Conservation (phyloP, 2,888 invertebrate species). For the Troides helena region DNA sequence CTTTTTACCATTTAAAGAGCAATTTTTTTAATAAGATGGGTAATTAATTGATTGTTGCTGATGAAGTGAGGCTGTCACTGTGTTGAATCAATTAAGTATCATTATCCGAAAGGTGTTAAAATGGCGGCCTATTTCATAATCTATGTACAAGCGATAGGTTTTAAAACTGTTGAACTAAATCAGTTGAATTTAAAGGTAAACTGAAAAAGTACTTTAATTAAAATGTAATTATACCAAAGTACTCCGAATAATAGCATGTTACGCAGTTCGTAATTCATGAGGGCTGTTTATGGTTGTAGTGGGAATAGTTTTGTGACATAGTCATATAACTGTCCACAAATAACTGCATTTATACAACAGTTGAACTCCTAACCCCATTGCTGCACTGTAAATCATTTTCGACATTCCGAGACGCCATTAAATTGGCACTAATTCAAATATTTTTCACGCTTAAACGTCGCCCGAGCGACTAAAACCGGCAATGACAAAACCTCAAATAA, state of each 20-base stretch:
- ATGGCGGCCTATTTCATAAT: too few relatives aligned
- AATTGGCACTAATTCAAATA: conserved; percentile 52
- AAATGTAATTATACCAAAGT: background rate
- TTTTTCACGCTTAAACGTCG: conserved; percentile 31
- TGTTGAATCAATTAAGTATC: too few relatives aligned
- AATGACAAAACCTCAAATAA: conserved; percentile 15
- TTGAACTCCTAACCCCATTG: conserved; percentile 15
- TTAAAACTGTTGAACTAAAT: too few relatives aligned
- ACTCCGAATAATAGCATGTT: background rate
- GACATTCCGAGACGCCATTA: conserved; percentile 21
- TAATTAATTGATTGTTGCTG: too few relatives aligned
- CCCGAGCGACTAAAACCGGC: conserved; percentile 14
- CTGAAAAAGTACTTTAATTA: background rate
- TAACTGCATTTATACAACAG: background rate
- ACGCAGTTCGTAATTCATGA: background rate
- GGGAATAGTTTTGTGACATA: background rate
- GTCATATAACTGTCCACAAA: background rate
- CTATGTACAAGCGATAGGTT: too few relatives aligned
- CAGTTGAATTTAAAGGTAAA: background rate
- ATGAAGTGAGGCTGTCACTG: too few relatives aligned
- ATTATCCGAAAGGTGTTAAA: too few relatives aligned
- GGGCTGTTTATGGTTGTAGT: background rate
- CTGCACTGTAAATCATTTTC: conserved; percentile 12
- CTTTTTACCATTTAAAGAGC: too few relatives aligned
- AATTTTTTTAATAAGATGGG: too few relatives aligned